Evolutionary conservation across 2,888 invertebrate genomes (phyloP).

Genomic region (Hypsopygia costalis): DNA sequence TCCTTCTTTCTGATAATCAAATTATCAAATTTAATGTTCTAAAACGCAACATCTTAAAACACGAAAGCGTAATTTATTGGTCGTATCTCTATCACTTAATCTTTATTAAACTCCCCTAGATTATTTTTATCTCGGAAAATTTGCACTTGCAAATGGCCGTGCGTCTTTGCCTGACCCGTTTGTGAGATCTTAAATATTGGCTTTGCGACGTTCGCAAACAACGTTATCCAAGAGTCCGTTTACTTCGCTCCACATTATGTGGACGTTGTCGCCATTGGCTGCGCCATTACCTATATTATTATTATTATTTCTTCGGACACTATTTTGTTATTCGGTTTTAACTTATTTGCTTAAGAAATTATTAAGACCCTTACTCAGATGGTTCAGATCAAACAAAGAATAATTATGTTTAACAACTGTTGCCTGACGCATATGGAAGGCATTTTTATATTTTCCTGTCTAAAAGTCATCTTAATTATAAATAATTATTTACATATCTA

Average conservation of each 20-base stretch:
- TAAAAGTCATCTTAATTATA: not conserved
- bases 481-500: too few species aligned
- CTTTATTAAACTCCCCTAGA: slow-evolving; percentile 60
- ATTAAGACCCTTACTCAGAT: not conserved
- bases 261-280: not conserved
- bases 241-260: slow-evolving; percentile 46
- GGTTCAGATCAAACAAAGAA: not conserved
- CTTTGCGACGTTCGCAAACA: slow-evolving; percentile 51
- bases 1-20: slow-evolving; percentile 1
- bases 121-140: slow-evolving; percentile 75
- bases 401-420: not conserved
- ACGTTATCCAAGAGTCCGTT: slow-evolving; percentile 64
- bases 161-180: slow-evolving; percentile 65
- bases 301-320: too few species aligned
- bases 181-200: slow-evolving; percentile 71
- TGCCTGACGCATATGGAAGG: not conserved
- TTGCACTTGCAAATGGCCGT: slow-evolving; percentile 73
- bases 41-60: slow-evolving; percentile 17
- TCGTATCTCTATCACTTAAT: slow-evolving; percentile 52
- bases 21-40: slow-evolving; percentile 5
- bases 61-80: slow-evolving; percentile 29
- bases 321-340: too few species aligned
- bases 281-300: too few species aligned
- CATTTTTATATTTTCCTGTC: not conserved
- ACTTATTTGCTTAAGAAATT: not conserved